These are phyloP conservation scores for Xerus rutilus DNA, from an alignment of 2,797 vertebrate species.

Conservation along the genomic window DNA sequence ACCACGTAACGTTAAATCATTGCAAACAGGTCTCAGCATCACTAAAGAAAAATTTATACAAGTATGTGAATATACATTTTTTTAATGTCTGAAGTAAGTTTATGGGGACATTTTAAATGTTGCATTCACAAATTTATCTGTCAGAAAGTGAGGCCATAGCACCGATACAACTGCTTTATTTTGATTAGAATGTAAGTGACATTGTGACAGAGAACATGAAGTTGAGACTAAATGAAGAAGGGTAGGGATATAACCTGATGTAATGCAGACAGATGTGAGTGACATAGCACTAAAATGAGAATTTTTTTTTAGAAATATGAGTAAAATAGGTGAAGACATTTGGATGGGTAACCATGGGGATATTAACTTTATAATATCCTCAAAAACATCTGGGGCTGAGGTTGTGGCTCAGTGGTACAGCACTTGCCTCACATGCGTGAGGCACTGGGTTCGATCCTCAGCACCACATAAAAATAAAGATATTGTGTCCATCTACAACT, in stretches of 20 bases:
- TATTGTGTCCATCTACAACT: no score
- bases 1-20: slow-evolving; percentile 31
- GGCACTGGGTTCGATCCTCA: no score
- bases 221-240: background rate
- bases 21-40: background rate
- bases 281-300: background rate
- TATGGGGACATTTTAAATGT: slow-evolving; percentile 42
- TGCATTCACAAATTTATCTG: slow-evolving; percentile 54
- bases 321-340: background rate
- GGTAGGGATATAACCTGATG: background rate
- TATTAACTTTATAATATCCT: background rate
- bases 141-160: background rate
- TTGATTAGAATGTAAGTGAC: background rate
- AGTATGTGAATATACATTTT: slow-evolving; percentile 57
- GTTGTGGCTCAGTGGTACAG: no score
- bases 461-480: no score
- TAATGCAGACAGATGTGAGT: background rate
- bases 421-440: no score
- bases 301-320: background rate
- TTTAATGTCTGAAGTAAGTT: slow-evolving; percentile 56
- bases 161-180: background rate
- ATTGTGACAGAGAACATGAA: background rate
- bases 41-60: slow-evolving; percentile 48
- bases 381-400: no score
- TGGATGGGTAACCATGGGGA: background rate